Evolutionary conservation across 2,888 invertebrate species (phyloP).

Genomic region (Leptopilina myrica): DNA sequence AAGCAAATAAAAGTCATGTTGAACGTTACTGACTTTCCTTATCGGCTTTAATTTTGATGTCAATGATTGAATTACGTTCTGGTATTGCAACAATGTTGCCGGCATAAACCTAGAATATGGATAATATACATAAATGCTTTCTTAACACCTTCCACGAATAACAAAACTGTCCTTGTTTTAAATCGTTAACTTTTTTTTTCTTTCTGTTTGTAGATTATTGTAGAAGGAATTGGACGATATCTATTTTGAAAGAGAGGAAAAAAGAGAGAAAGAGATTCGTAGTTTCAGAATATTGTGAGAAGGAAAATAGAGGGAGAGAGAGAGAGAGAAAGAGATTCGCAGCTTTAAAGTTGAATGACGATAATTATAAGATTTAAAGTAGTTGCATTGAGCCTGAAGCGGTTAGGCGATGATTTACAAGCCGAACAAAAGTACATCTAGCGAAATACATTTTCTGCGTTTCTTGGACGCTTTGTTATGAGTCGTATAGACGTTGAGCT

Average conservation of each 20-base stretch:
- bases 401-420: constrained; percentile 67
- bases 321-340: too few species aligned
- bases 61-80: constrained; percentile 35
- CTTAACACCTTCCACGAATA: constrained; percentile 35
- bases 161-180: constrained; percentile 30
- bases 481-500: constrained; percentile 50
- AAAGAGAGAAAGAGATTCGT: too few species aligned
- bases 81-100: constrained; percentile 36
- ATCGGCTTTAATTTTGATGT: constrained; percentile 35
- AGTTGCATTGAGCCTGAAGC: constrained; percentile 49
- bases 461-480: constrained; percentile 48
- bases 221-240: constrained; percentile 6
- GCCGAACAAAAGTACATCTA: constrained; percentile 26
- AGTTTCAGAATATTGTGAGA: too few species aligned
- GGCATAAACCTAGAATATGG: constrained; percentile 35
- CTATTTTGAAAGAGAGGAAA: background rate
- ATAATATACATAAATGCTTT: constrained; percentile 26
- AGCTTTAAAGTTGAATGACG: background rate
- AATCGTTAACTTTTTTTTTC: constrained; percentile 38
- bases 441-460: background rate
- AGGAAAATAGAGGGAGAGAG: too few species aligned
- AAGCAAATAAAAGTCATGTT: constrained; percentile 16
- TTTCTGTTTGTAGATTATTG: background rate
- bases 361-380: constrained; percentile 63
- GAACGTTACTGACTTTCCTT: background rate